Evolutionary conservation across 1,140 invertebrate genomes (phyloP), one percentile per base, ranked within the genome.

Genomic region (Kradibia gibbosae): DNA sequence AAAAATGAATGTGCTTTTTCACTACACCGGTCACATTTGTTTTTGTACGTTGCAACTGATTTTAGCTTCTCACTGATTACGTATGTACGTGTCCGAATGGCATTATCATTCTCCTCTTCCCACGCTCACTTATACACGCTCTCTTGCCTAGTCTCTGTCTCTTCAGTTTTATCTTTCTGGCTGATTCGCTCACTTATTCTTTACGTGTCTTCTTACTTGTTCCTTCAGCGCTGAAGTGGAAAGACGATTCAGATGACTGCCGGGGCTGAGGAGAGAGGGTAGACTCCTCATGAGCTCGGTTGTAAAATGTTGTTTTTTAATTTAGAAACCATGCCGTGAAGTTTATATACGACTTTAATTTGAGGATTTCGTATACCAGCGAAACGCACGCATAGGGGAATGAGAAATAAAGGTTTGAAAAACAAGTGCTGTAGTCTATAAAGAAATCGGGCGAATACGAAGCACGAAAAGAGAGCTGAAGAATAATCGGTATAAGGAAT

Each of bases 301-400:
- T 87, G 85, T 89, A 87, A 91, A 88, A 89, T 90, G 89, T 91
- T 90, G 89, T 89, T 90, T 91, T 91, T 90, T 90, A 90, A 91
- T 90, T 91, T 91, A 89, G 84, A 85, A 87, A 86, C 86, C 83
- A 85, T 80, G 82, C 80, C 84, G 73, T 82, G 85, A 81, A 86
- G 86, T 90, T 91, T 90, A 91, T 91, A 90, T 91, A 91, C 87
- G 89, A 85, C 87, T 91, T 91, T 91, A 90, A 91, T 91, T 90
- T 89, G 85, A 85, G 85, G 86, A 89, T 90, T 91, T 91, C 89
- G 89, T 89, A 90, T 88, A 87, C 83, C 25, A 22, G 42, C 62
- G 60, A 39, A 73, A 20, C 17, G 3, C 65, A 45, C 31, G 36
- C 36, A 13, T 31, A 42, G 10, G 20, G 31, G 25, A 75, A 57